These are phyloP conservation scores for Sarcophaga peregrina DNA, from an alignment of 1,140 invertebrate genomes.

Conservation along the genomic window DNA sequence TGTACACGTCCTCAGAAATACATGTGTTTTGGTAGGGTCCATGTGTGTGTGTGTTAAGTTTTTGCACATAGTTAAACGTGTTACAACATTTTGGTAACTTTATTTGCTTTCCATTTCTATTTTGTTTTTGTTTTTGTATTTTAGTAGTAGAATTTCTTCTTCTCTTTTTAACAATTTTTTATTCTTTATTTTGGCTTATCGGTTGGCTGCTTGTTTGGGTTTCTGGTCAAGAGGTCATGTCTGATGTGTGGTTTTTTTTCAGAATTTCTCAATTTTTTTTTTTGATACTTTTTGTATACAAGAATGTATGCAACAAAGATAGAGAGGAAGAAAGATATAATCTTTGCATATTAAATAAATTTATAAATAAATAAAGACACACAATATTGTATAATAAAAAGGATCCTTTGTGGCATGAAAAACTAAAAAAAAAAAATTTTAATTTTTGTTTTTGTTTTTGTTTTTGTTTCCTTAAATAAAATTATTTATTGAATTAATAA, in stretches of 20 bases:
- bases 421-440: too few relatives aligned
- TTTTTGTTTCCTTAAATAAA: too few relatives aligned
- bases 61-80: background rate
- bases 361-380: background rate
- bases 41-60: background rate
- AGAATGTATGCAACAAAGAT: background rate
- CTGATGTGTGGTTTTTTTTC: constrained; percentile 6
- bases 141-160: background rate
- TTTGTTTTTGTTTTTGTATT: background rate
- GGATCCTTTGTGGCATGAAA: too few relatives aligned
- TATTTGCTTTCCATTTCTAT: background rate
- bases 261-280: constrained; percentile 1
- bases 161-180: background rate
- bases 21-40: too few relatives aligned
- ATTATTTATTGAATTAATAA: too few relatives aligned
- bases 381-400: too few relatives aligned
- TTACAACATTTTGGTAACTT: constrained; percentile 1
- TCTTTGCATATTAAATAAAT: constrained; percentile 12
- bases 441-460: too few relatives aligned
- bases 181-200: background rate
- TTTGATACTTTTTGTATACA: background rate
- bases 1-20: too few relatives aligned
- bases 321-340: background rate
- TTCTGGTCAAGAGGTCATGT: constrained; percentile 18
- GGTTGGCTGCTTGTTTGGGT: constrained; percentile 8